Evolutionary conservation across 2,797 vertebrate species (phyloP), one percentile per base, ranked within the genome.

Genomic region (Siniperca scherzeri): DNA sequence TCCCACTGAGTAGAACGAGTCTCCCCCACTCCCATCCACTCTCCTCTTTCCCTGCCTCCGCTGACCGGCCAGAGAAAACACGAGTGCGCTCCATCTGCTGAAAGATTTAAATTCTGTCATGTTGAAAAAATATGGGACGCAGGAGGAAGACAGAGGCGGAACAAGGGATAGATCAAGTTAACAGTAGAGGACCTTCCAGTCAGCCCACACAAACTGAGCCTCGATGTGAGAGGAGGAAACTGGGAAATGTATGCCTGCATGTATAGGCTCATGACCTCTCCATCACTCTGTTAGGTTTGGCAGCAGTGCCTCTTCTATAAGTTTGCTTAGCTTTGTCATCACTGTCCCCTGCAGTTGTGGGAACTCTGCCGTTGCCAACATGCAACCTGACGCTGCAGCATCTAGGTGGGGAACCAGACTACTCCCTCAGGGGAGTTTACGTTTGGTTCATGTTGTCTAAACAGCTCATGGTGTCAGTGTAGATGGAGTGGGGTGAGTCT

Each of bases 21-120:
- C 83, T 65, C 64, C 76, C 80, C 77, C 84, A 7, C 83, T 83
- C 89, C 86, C 86, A 75, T 91, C 89, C 77, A 74, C 79, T 87
- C 82, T 81, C 74, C 80, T 77, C 86, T 64, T 79, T 82, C 85
- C 83, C 88, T 89, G 78, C 69, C 84, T 88, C 89, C 75, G 13
- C 84, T 74, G 79, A 84, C 81, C 83, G 46, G 92, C 93, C 94
- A 95, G 94, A 95, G 93, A 95, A 96, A 95, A 95, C 91, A 95
- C 90, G 46, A 85, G 86, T 91, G 85, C 42, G 85, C 93, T 94
- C 93, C 93, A 93, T 96, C 95, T 95, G 94, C 94, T 94, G 91
- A 95, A 96, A 93, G 94, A 94, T 94, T 96, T 95, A 92, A 92
- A 91, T 89, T 92, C 91, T 93, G 94, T 95, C 95, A 93, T 92